A percentile compares a stretch with the other conserved stretches of the same genome.
These are phyloP conservation scores for Anarsia innoxiella DNA, from an alignment of 2,888 invertebrate genomes.

Conservation along the genomic window DNA sequence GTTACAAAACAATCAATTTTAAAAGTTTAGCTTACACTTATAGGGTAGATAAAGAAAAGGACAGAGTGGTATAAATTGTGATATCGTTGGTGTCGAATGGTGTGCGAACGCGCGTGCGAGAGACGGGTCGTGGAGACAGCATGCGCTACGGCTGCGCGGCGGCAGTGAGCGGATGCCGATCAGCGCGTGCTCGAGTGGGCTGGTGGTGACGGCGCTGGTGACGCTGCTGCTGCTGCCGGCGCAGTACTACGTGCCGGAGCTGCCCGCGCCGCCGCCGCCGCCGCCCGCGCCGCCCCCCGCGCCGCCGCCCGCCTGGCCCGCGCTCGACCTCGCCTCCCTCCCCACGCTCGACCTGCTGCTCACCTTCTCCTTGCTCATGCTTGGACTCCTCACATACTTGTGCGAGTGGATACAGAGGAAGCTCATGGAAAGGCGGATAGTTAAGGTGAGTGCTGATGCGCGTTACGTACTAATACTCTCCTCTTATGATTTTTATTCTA, in stretches of 20 bases:
- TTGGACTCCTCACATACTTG: conserved; percentile 39
- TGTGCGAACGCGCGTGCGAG: not conserved
- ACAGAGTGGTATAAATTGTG: no score
- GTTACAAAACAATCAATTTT: no score
- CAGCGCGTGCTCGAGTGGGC: conserved; percentile 41
- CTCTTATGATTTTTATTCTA: no score
- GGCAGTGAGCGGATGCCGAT: conserved; percentile 36
- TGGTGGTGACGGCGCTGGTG: conserved; percentile 40
- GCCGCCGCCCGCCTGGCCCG: conserved; percentile 21
- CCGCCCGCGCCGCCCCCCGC: conserved; percentile 13
- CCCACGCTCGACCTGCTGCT: conserved; percentile 45
- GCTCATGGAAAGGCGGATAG: conserved; percentile 51
- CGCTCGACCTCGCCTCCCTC: conserved; percentile 23
- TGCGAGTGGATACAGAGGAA: conserved; percentile 61
- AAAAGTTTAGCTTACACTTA: no score
- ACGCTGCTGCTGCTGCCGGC: conserved; percentile 47
- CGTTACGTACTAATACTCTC: no score
- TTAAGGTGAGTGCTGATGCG: conserved; percentile 43
- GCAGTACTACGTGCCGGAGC: conserved; percentile 48
- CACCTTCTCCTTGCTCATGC: conserved; percentile 32
- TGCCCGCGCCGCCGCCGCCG: conserved; percentile 22
- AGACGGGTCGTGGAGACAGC: not conserved
- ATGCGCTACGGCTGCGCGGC: conserved; percentile 10
- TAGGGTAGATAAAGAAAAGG: no score
- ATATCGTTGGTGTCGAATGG: not conserved